These are phyloP conservation scores for Thrips palmi DNA, from an alignment of 1,140 invertebrate genomes.

Conservation along the genomic window DNA sequence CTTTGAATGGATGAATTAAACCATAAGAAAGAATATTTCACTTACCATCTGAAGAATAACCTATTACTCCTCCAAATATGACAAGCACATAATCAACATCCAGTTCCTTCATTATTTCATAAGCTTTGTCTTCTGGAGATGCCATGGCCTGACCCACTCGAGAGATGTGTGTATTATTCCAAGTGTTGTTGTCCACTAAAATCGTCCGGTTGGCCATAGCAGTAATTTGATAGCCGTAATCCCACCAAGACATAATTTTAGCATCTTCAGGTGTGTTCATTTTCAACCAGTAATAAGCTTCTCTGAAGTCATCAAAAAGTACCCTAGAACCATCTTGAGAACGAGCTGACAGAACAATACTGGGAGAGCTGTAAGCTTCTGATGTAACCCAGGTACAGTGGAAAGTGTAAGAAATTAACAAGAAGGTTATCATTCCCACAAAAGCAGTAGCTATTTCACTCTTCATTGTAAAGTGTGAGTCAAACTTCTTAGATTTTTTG, in stretches of 20 bases:
- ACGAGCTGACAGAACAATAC: constrained; percentile 88
- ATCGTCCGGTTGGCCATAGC: constrained; percentile 98
- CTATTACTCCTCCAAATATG: constrained; percentile 93
- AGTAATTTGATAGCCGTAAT: constrained; percentile 99
- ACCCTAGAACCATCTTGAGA: constrained; percentile 85
- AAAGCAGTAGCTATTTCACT: constrained; percentile 78
- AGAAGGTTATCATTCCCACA: constrained; percentile 61
- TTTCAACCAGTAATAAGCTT: constrained; percentile 94
- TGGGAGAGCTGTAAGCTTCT: constrained; percentile 93
- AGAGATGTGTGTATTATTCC: constrained; percentile 98
- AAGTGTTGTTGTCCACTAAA: constrained; percentile 98
- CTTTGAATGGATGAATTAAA: too few species aligned
- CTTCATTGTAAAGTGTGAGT: constrained; percentile 67
- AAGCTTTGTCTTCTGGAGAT: constrained; percentile 86
- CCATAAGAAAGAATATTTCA: neutral
- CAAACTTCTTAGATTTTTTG: constrained; percentile 53
- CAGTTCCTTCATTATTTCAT: constrained; percentile 92
- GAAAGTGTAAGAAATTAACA: constrained; percentile 82
- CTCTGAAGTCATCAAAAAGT: constrained; percentile 95
- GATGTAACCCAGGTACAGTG: constrained; percentile 99
- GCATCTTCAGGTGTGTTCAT: constrained; percentile 94
- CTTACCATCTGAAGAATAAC: constrained; percentile 93
- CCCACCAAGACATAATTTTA: constrained; percentile 99
- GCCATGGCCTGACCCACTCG: constrained; percentile 96
- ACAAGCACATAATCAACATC: constrained; percentile 97